These are phyloP conservation scores for Gymnocypris eckloni DNA, from an alignment of 2,797 vertebrate species.

Conservation along the genomic window DNA sequence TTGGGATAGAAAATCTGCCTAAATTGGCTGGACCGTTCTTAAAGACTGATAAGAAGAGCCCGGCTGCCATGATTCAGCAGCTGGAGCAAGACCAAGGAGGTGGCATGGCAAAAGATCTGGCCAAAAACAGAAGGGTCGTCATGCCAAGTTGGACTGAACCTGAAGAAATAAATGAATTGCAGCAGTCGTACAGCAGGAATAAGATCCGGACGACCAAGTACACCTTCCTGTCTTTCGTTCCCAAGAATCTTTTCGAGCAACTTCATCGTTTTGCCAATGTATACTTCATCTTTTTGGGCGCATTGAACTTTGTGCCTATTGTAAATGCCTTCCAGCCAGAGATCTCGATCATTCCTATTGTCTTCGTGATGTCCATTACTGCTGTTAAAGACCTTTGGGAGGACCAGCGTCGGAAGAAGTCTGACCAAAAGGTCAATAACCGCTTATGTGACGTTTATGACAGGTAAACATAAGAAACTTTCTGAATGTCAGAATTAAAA, in stretches of 20 bases:
- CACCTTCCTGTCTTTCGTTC: constrained; percentile 75
- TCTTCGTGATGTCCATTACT: constrained; percentile 66
- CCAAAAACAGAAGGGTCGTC: constrained; percentile 66
- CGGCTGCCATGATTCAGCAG: constrained; percentile 15
- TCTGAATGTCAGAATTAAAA: not conserved
- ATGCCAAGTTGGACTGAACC: constrained; percentile 49
- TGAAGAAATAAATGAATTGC: constrained; percentile 52
- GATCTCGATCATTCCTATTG: constrained; percentile 68
- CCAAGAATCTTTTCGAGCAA: constrained; percentile 79
- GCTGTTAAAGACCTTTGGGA: constrained; percentile 75
- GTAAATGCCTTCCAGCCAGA: constrained; percentile 77
- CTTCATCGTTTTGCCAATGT: constrained; percentile 75
- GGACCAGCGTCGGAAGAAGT: constrained; percentile 70
- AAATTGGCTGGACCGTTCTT: constrained; percentile 42
- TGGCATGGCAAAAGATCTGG: constrained; percentile 29
- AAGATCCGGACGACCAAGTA: constrained; percentile 75
- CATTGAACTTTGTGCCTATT: constrained; percentile 74
- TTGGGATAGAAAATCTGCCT: not conserved
- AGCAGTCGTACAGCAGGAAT: constrained; percentile 65
- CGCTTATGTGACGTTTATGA: constrained; percentile 67
- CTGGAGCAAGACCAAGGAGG: not conserved
- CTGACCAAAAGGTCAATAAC: constrained; percentile 68
- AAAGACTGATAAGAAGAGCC: not conserved
- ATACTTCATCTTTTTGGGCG: constrained; percentile 74
- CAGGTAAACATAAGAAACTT: constrained; percentile 65